Evolutionary conservation across 2,797 vertebrate species (phyloP).

Genomic region (Sternarchorhynchus goeldii): DNA sequence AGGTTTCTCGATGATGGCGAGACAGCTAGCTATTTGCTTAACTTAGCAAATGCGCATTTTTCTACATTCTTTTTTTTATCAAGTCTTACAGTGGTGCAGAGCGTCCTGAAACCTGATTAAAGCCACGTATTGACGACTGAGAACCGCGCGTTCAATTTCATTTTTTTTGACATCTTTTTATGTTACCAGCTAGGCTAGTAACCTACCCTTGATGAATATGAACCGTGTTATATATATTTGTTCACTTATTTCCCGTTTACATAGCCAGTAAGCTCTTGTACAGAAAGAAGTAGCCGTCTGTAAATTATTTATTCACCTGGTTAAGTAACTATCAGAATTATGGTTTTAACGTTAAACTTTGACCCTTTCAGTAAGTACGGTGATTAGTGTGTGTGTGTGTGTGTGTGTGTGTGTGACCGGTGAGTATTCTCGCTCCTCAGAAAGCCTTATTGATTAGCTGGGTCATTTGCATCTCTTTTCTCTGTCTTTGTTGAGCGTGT

Average conservation of each 20-base stretch:
- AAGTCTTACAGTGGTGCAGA: no score
- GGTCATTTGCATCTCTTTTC: conserved; percentile 53
- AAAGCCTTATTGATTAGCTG: conserved; percentile 41
- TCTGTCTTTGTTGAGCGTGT: conserved; percentile 41
- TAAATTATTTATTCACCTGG: not conserved
- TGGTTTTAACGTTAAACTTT: not conserved
- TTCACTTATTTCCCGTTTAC: not conserved
- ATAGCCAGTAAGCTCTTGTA: not conserved
- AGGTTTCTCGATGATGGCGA: not conserved
- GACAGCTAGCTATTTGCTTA: not conserved
- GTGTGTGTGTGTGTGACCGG: conserved; percentile 39
- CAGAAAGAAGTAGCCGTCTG: not conserved
- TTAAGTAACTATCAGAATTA: not conserved
- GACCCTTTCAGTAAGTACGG: no score
- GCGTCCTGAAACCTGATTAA: no score
- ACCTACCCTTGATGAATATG: no score
- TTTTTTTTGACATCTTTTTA: not conserved
- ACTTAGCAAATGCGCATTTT: no score
- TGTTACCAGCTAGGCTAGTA: no score
- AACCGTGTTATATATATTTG: no score
- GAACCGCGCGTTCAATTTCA: no score
- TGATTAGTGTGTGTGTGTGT: not conserved
- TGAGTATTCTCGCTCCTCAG: conserved; percentile 30
- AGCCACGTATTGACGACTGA: no score
- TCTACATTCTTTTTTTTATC: no score